Evolutionary conservation across 2,888 invertebrate species (phyloP).

Genomic region (Ophonus ardosiacus): DNA sequence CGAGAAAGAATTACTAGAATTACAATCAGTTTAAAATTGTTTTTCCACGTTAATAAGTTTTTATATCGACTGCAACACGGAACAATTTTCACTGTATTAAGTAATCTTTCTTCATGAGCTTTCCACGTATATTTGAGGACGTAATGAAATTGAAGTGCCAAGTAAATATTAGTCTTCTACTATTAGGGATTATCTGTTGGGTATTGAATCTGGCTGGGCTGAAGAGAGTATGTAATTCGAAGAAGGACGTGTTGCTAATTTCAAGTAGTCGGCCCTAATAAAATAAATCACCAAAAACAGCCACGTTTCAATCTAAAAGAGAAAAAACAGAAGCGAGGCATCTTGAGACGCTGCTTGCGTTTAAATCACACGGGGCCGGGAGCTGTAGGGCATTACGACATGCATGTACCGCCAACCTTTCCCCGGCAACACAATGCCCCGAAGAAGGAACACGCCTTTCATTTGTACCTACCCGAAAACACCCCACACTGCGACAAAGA

Average conservation of each 20-base stretch:
- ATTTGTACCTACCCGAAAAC: background rate
- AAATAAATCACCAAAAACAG: conserved; percentile 48
- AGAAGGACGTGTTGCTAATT: conserved; percentile 36
- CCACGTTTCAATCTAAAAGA: conserved; percentile 32
- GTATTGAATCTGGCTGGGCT: conserved; percentile 16
- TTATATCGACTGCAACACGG: background rate
- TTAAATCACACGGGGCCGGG: conserved; percentile 29
- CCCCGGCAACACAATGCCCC: background rate
- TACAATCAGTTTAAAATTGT: conserved; percentile 14
- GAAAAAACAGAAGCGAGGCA: conserved; percentile 35
- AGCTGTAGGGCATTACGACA: conserved; percentile 6
- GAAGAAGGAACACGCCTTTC: background rate
- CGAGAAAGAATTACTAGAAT: too few species aligned
- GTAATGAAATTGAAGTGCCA: background rate
- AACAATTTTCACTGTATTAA: conserved; percentile 4
- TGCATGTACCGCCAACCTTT: conserved; percentile 17
- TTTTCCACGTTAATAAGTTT: conserved; percentile 2
- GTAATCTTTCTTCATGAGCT: background rate
- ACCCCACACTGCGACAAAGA: background rate
- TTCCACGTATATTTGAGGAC: background rate
- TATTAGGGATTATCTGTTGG: background rate
- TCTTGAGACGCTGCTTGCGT: conserved; percentile 19
- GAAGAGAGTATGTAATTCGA: conserved; percentile 45
- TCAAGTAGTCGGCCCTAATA: conserved; percentile 28
- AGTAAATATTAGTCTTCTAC: background rate